These are phyloP conservation scores for Polyommatus iphigenia DNA, from an alignment of 2,888 invertebrate genomes.

Conservation along the genomic window DNA sequence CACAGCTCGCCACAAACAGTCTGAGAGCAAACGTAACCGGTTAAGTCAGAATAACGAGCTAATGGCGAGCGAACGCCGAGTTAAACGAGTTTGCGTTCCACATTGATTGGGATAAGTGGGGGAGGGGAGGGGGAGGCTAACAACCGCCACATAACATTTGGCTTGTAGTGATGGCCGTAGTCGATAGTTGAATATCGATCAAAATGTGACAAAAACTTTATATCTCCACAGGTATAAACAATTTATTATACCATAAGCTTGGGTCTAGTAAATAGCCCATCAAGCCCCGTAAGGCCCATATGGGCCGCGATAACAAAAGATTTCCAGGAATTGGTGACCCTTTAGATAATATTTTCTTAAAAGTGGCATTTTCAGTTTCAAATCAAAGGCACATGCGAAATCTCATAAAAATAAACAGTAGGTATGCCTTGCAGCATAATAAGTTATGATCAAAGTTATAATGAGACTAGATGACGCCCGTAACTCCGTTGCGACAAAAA, in stretches of 20 bases:
- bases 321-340: too few species aligned
- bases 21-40: slow-evolving; percentile 36
- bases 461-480: too few species aligned
- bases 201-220: neutral
- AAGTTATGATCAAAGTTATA: too few species aligned
- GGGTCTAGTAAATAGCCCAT: too few species aligned
- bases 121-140: slow-evolving; percentile 47
- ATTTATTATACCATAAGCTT: neutral
- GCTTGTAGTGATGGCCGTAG: slow-evolving; percentile 45
- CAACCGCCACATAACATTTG: slow-evolving; percentile 61
- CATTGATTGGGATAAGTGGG: slow-evolving; percentile 62
- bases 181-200: slow-evolving; percentile 38
- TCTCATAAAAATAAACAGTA: too few species aligned
- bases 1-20: slow-evolving; percentile 29
- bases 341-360: too few species aligned
- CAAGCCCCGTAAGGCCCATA: too few species aligned
- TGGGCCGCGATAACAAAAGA: too few species aligned
- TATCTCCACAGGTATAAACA: neutral
- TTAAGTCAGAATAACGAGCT: slow-evolving; percentile 61
- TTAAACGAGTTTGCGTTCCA: slow-evolving; percentile 64
- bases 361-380: too few species aligned
- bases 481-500: too few species aligned
- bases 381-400: too few species aligned
- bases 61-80: slow-evolving; percentile 65
- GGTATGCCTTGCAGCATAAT: too few species aligned